These are phyloP conservation scores for Poecilia velifera DNA, from an alignment of 2,797 vertebrate species.

Conservation along the genomic window DNA sequence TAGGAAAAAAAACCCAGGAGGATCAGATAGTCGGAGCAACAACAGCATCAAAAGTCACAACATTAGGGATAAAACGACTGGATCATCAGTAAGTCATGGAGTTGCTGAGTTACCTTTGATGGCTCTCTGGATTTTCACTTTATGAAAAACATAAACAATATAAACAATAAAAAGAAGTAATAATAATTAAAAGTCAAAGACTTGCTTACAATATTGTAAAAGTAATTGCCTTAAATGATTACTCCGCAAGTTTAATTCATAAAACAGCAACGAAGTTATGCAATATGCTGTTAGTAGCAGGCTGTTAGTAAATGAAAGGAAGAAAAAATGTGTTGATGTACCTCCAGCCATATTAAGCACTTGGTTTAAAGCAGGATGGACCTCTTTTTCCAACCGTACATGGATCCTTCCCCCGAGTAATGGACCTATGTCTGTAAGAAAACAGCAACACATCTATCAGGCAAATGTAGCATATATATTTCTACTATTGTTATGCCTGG, in stretches of 20 bases:
- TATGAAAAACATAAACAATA: slow-evolving; percentile 71
- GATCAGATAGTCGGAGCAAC: slow-evolving; percentile 62
- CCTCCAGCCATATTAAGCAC: slow-evolving; percentile 88
- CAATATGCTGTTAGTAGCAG: not conserved
- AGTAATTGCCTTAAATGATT: slow-evolving; percentile 1
- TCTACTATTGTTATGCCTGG: not conserved
- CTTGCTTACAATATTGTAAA: not conserved
- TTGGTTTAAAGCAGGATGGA: slow-evolving; percentile 87
- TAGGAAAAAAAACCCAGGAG: slow-evolving; percentile 59
- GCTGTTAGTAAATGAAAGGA: slow-evolving; percentile 12
- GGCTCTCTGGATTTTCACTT: slow-evolving; percentile 90
- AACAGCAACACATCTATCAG: slow-evolving; percentile 32
- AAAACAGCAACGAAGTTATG: not conserved
- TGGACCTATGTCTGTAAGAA: slow-evolving; percentile 84
- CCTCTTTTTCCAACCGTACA: slow-evolving; percentile 84
- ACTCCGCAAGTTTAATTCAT: not conserved
- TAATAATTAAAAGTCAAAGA: not conserved
- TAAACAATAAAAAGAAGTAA: slow-evolving; percentile 22
- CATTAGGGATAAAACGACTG: slow-evolving; percentile 64
- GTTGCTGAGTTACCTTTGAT: slow-evolving; percentile 83
- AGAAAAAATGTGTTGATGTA: slow-evolving; percentile 63
- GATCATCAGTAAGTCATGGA: slow-evolving; percentile 41
- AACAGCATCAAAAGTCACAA: slow-evolving; percentile 69
- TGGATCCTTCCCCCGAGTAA: slow-evolving; percentile 88
- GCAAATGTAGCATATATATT: not conserved